A percentile compares a stretch with the other conserved stretches of the same genome.
Conservation (phyloP, 2,113 vertebrate genomes). For the Ptyas mucosa region DNA sequence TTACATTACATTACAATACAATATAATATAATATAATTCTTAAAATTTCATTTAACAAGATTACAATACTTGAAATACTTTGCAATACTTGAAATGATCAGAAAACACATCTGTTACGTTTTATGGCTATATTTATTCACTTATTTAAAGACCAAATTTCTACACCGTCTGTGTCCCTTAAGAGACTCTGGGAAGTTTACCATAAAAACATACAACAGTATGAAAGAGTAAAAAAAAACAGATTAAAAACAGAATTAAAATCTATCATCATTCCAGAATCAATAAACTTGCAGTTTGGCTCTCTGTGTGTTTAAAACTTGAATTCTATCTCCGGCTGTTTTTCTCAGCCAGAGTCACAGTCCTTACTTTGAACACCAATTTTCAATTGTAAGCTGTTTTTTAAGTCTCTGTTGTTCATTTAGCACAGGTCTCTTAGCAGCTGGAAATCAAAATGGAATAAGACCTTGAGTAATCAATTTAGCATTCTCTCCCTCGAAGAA, state of each 20-base stretch:
- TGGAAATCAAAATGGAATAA: background rate
- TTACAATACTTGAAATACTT: too few species aligned
- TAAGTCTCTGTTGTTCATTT: background rate
- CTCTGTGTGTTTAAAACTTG: background rate
- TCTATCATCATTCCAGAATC: background rate
- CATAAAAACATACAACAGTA: background rate
- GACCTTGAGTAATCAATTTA: background rate
- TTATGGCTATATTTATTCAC: background rate
- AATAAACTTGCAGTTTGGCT: background rate
- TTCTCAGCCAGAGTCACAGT: background rate
- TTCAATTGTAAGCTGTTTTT: background rate
- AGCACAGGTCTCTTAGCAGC: background rate
- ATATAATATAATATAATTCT: too few species aligned
- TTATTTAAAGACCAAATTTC: background rate
- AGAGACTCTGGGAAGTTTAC: background rate
- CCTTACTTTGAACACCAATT: background rate
- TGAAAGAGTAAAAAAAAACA: background rate
- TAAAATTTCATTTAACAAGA: too few species aligned
- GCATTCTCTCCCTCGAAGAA: background rate
- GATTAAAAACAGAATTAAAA: background rate
- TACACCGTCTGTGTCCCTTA: background rate
- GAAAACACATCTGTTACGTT: background rate
- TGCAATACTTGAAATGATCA: background rate
- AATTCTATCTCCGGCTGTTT: background rate
- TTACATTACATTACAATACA: too few species aligned